Conservation (phyloP, 2,888 invertebrate genomes). For the Craniophora ligustri region DNA sequence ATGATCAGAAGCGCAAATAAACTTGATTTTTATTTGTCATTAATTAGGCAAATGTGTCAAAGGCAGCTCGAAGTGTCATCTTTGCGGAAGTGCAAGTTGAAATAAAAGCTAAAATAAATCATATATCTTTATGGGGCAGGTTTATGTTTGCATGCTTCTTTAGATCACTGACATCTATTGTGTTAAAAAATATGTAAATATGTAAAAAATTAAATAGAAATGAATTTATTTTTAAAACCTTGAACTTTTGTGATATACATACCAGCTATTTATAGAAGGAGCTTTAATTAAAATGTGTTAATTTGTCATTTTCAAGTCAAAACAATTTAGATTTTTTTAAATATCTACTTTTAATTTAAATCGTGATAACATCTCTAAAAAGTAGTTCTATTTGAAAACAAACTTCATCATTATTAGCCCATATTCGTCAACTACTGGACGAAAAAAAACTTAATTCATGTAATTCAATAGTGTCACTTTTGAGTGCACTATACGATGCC, state of each 20-base stretch:
- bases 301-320: slow-evolving; percentile 17
- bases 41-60: slow-evolving; percentile 62
- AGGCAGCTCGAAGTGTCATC: slow-evolving; percentile 55
- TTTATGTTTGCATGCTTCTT: slow-evolving; percentile 15
- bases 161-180: slow-evolving; percentile 27
- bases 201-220: slow-evolving; percentile 33
- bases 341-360: too few species aligned
- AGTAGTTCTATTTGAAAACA: too few species aligned
- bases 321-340: too few species aligned
- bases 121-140: slow-evolving; percentile 17
- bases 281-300: slow-evolving; percentile 19
- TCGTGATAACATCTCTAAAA: too few species aligned
- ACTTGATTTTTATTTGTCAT: slow-evolving; percentile 62
- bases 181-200: slow-evolving; percentile 27
- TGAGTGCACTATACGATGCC: background rate
- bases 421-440: too few species aligned
- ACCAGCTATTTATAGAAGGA: slow-evolving; percentile 26
- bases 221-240: slow-evolving; percentile 11
- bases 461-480: too few species aligned
- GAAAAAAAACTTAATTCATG: too few species aligned
- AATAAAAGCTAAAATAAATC: slow-evolving; percentile 38
- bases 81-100: slow-evolving; percentile 51
- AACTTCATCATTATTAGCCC: too few species aligned
- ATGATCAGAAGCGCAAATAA: slow-evolving; percentile 25
- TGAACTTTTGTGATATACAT: slow-evolving; percentile 34